Conservation (phyloP, 92 coral and sea anemone genomes). For the Phenganax stokvisi region DNA sequence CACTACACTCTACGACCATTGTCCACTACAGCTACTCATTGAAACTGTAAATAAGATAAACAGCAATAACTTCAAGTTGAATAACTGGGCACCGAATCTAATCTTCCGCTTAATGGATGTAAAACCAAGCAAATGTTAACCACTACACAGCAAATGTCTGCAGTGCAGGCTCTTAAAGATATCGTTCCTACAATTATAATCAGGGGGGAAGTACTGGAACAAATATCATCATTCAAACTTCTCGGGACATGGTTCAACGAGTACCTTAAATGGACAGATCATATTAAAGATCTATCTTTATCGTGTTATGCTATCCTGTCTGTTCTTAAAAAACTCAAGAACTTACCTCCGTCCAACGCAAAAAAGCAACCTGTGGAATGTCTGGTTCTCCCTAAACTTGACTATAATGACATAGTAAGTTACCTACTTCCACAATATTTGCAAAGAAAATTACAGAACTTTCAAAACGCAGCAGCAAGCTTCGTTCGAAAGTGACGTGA, state of each 20-base stretch:
- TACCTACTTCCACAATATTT: constrained; percentile 3
- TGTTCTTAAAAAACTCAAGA: too few species aligned
- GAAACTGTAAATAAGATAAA: too few species aligned
- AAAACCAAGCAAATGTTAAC: constrained; percentile 41
- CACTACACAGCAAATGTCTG: constrained; percentile 33
- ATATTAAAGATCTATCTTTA: constrained; percentile 34
- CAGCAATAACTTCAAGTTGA: constrained; percentile 15
- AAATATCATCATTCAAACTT: constrained; percentile 39
- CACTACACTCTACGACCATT: constrained; percentile 36
- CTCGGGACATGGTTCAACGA: constrained; percentile 36
- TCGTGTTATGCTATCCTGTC: too few species aligned
- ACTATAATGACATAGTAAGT: neutral
- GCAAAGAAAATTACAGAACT: constrained; percentile 20
- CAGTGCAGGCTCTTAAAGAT: constrained; percentile 10
- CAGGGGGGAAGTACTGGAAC: constrained; percentile 29
- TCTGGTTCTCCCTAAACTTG: neutral
- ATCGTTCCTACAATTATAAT: constrained; percentile 9
- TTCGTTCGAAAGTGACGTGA: constrained; percentile 7
- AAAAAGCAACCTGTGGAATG: neutral
- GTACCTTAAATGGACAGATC: constrained; percentile 33
- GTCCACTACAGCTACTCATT: constrained; percentile 24
- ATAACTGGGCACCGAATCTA: constrained; percentile 26
- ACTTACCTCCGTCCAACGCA: neutral
- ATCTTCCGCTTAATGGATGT: constrained; percentile 24
- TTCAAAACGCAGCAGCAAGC: constrained; percentile 38